A percentile compares a stretch with the other conserved stretches of the same genome.
Evolutionary conservation across 35 echinoderm and acorn worm species (phyloP).

Genomic region (Heliocidaris tuberculata): DNA sequence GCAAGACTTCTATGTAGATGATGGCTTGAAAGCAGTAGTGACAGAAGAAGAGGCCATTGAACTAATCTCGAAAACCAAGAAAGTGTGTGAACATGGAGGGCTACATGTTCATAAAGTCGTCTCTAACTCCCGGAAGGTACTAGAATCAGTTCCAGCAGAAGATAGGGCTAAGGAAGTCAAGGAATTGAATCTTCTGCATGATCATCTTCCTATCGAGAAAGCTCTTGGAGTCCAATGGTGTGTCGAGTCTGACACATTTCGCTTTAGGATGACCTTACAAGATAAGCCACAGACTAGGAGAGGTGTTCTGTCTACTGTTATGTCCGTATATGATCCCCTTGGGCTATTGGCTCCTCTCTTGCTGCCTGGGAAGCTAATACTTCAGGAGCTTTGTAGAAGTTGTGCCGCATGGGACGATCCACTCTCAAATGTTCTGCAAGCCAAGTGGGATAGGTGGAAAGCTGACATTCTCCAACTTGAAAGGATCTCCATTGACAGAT

Average conservation of each 20-base stretch:
- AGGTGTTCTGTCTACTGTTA: slow-evolving; percentile 57
- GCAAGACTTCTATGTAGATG: slow-evolving; percentile 86
- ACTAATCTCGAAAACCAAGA: slow-evolving; percentile 33
- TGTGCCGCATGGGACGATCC: slow-evolving; percentile 60
- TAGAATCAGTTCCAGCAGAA: slow-evolving; percentile 43
- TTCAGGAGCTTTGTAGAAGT: slow-evolving; percentile 59
- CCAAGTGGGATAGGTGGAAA: slow-evolving; percentile 51
- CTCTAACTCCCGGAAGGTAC: slow-evolving; percentile 46
- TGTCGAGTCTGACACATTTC: slow-evolving; percentile 58
- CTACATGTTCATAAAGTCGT: slow-evolving; percentile 55
- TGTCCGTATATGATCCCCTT: slow-evolving; percentile 64
- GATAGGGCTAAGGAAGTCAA: slow-evolving; percentile 50
- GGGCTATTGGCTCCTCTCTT: slow-evolving; percentile 50
- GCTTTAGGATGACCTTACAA: slow-evolving; percentile 46
- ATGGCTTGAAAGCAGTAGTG: slow-evolving; percentile 55
- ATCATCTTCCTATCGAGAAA: slow-evolving; percentile 42
- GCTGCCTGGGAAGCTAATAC: slow-evolving; percentile 52
- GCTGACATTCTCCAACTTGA: slow-evolving; percentile 32
- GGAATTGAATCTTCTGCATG: slow-evolving; percentile 52
- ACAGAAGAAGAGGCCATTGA: slow-evolving; percentile 57
- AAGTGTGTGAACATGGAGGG: slow-evolving; percentile 53
- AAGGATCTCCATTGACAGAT: slow-evolving; percentile 39
- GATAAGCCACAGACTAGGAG: slow-evolving; percentile 63
- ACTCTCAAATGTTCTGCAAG: neutral
- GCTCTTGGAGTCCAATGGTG: slow-evolving; percentile 56